Evolutionary conservation across 64 coral and sea anemone species (phyloP).

Genomic region (Hydrozoanthus tunicans): DNA sequence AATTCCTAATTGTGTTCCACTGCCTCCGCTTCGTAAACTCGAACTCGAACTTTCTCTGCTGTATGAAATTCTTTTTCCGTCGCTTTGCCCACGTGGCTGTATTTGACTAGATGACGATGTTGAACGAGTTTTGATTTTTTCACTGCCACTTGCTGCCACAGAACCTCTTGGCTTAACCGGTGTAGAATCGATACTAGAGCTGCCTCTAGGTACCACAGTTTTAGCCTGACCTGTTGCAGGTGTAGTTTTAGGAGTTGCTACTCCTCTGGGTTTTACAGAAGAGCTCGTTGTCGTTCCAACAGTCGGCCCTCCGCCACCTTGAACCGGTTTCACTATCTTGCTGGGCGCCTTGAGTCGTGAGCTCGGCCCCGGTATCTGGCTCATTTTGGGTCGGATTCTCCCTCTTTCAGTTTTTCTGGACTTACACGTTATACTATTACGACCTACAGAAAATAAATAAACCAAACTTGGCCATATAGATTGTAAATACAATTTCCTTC

Average conservation of each 20-base stretch:
- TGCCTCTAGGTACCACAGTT: constrained; percentile 40
- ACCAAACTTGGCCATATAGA: neutral
- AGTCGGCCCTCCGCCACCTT: constrained; percentile 69
- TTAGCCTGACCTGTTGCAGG: constrained; percentile 47
- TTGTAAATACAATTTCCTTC: constrained; percentile 30
- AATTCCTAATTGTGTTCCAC: constrained; percentile 46
- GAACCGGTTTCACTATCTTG: constrained; percentile 84
- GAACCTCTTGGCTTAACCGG: constrained; percentile 43
- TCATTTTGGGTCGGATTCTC: constrained; percentile 71
- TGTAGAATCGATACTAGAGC: constrained; percentile 39
- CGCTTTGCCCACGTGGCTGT: constrained; percentile 63
- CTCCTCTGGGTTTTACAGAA: constrained; percentile 64
- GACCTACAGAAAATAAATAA: constrained; percentile 51
- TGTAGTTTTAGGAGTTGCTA: constrained; percentile 57
- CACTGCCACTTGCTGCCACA: constrained; percentile 44
- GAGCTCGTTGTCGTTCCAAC: constrained; percentile 22
- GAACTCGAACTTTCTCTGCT: constrained; percentile 89
- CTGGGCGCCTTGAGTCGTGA: constrained; percentile 78
- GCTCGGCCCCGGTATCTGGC: constrained; percentile 77
- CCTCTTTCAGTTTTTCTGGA: constrained; percentile 28
- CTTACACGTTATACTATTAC: neutral
- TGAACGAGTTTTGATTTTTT: constrained; percentile 57
- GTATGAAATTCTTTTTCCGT: constrained; percentile 73
- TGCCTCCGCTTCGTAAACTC: constrained; percentile 68
- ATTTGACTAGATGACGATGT: constrained; percentile 35